Conservation (phyloP, 2,888 invertebrate species). For the Linnaemya vulpina region DNA sequence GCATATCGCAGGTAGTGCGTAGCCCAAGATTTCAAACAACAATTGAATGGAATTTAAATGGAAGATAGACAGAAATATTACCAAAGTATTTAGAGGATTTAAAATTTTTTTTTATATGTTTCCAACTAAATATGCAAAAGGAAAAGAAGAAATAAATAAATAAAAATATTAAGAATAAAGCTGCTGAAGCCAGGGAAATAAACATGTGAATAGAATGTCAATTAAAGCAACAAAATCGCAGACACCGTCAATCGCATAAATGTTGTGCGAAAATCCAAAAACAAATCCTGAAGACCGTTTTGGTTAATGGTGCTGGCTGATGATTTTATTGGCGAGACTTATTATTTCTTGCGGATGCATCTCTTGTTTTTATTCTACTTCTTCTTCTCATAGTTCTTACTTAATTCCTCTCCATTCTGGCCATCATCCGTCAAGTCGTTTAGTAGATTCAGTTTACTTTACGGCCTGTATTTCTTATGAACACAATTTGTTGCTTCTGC, state of each 20-base stretch:
- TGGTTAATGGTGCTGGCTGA: slow-evolving; percentile 31
- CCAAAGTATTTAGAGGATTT: not conserved
- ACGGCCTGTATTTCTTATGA: slow-evolving; percentile 45
- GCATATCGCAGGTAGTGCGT: not conserved
- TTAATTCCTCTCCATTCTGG: slow-evolving; percentile 33
- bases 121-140: not conserved
- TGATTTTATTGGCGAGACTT: slow-evolving; percentile 20
- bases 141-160: not conserved
- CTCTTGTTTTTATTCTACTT: slow-evolving; percentile 12
- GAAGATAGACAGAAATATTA: not conserved
- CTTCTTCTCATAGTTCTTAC: slow-evolving; percentile 26
- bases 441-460: slow-evolving; percentile 59
- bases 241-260: slow-evolving; percentile 8
- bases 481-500: slow-evolving; percentile 46
- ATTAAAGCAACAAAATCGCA: not conserved
- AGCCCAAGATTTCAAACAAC: not conserved
- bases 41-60: slow-evolving; percentile 13
- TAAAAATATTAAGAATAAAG: not conserved
- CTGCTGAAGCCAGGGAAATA: not conserved
- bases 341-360: slow-evolving; percentile 38
- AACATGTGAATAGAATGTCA: slow-evolving; percentile 38
- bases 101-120: not conserved
- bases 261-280: slow-evolving; percentile 14
- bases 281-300: slow-evolving; percentile 53
- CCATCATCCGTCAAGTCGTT: slow-evolving; percentile 57